A percentile compares a stretch with the other conserved stretches of the same genome.
These are phyloP conservation scores for Hesperophylax magnus DNA, from an alignment of 1,140 invertebrate species.

Conservation along the genomic window DNA sequence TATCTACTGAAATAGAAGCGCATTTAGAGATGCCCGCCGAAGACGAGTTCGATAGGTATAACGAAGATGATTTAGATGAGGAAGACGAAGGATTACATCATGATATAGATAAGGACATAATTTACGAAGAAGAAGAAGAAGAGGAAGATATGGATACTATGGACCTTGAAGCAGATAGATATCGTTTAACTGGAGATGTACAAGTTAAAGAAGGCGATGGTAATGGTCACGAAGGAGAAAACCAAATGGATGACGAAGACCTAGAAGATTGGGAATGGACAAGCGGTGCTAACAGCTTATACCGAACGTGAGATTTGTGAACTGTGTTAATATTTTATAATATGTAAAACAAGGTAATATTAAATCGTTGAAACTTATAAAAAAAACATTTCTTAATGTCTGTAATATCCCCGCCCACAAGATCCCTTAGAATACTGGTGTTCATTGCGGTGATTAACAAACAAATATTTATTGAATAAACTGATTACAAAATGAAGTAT, in stretches of 20 bases:
- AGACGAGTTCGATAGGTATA: constrained; percentile 58
- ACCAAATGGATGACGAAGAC: constrained; percentile 61
- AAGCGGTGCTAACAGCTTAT: constrained; percentile 43
- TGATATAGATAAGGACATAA: constrained; percentile 65
- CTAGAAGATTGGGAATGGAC: constrained; percentile 69
- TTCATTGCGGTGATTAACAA: no score
- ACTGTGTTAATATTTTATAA: constrained; percentile 19
- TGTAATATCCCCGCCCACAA: no score
- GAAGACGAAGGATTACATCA: constrained; percentile 62
- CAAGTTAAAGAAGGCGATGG: constrained; percentile 52
- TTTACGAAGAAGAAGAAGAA: constrained; percentile 68
- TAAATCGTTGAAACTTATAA: neutral
- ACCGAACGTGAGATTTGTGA: constrained; percentile 30
- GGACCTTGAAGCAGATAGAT: constrained; percentile 63
- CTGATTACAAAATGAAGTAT: no score
- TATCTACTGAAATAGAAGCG: constrained; percentile 55
- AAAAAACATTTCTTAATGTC: neutral
- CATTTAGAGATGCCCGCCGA: neutral
- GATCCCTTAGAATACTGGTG: no score
- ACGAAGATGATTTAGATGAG: constrained; percentile 58
- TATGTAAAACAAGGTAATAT: constrained; percentile 9
- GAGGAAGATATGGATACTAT: constrained; percentile 60
- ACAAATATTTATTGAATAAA: no score
- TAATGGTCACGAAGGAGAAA: constrained; percentile 54
- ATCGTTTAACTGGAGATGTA: constrained; percentile 62